Evolutionary conservation across 2,888 invertebrate genomes (phyloP), one percentile per base, ranked within the genome.

Genomic region (Volucella zonaria): DNA sequence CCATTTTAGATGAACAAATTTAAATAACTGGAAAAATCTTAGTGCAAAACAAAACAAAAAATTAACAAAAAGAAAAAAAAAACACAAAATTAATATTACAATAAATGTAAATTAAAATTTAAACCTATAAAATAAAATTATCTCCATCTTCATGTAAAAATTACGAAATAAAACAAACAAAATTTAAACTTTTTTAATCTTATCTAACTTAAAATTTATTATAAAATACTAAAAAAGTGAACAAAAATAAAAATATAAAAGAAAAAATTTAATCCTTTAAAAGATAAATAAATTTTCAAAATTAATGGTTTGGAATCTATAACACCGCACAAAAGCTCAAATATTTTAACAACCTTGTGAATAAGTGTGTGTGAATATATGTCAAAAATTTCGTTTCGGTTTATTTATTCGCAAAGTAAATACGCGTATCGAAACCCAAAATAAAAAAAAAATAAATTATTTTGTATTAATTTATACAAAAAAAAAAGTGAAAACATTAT

Each of bases 301-400:
- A 91, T 91, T 91, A 91, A 91, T 91, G 91, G 91, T 91, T 91
- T 90, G 91, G 91, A 91, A 90, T 90, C 88, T 88, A 90, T 89
- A 90, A 89, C 90, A 89, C 90, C 88, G 81, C 88, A 89, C 87
- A 85, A 88, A 62, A 70, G 71, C 12, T 52, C 31, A 67, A 51
- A 61, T 52, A 76, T 51, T 70, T 66, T 74, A 68, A 85, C 43
- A 77, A 58, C 70, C 64, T 73, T 71, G 58, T 61, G 56, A 81
- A 64, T 58, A 73, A 76, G 76, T 81, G 85, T 73, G 85, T 77
- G 81, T 77, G 85, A 61, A 52, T 47, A 79, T 80, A 81, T 81
- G 81, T 85, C 81, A 90, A 91, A 91, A 91, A 91, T 91, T 91
- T 90, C 91, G 91, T 91, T 91, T 91, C 91, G 91, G 90, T 90